phyloP scores from a whole-genome alignment of 2,113 vertebrate genomes.

The Pelobates fuscus region DNA sequence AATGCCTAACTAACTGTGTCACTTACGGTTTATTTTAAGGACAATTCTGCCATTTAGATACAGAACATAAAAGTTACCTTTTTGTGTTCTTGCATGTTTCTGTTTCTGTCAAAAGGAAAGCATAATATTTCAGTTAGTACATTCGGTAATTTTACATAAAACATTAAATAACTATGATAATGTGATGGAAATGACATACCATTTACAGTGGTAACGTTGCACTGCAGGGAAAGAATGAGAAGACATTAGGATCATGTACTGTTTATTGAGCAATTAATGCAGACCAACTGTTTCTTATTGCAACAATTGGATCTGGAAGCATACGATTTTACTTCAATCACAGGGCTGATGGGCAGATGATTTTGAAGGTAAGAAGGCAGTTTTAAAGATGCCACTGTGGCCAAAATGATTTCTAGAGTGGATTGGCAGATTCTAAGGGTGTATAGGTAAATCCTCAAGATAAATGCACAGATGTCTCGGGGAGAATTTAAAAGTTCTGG shows the following conservation, averaged over 20 bases:
- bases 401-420: no score
- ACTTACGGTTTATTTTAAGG: background rate
- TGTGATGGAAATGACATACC: constrained; percentile 1
- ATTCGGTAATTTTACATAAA: background rate
- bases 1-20: no score
- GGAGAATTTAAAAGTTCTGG: no score
- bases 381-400: no score
- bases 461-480: no score
- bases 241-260: background rate
- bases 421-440: no score
- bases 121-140: background rate
- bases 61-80: background rate
- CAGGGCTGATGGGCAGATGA: no score
- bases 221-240: constrained; percentile 21
- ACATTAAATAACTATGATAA: background rate
- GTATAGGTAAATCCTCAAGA: no score
- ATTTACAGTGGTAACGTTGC: background rate
- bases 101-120: constrained; percentile 8
- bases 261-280: background rate
- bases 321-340: no score
- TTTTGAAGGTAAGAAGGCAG: no score
- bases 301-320: background rate
- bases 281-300: no score
- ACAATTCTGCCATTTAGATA: background rate
- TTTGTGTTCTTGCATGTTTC: background rate